These are phyloP conservation scores for Apodemus speciosus DNA, from an alignment of 2,113 vertebrate genomes.

Conservation along the genomic window DNA sequence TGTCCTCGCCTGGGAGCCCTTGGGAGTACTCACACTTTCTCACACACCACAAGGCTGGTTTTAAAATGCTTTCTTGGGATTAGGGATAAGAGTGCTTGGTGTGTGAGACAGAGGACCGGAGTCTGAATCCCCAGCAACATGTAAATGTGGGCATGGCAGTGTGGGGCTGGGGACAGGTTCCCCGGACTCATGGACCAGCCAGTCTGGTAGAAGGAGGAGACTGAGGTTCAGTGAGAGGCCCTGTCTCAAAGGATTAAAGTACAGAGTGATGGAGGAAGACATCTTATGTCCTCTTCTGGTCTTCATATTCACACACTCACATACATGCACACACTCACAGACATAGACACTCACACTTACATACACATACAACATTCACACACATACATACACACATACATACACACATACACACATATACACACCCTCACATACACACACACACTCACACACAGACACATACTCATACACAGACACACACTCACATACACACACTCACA, in stretches of 20 bases:
- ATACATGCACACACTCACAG: not conserved
- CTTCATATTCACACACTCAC: not conserved
- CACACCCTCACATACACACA: rapidly evolving
- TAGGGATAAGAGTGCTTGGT: no score
- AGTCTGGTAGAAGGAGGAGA: not conserved
- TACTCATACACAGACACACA: not conserved
- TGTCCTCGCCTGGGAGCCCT: not conserved
- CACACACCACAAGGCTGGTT: not conserved
- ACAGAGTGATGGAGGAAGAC: not conserved
- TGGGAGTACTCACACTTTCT: not conserved
- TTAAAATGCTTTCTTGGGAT: not conserved
- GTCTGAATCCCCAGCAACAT: no score
- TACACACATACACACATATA: not conserved
- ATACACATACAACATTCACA: not conserved
- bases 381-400: not conserved
- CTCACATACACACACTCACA: not conserved
- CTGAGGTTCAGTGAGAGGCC: no score
- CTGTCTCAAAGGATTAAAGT: not conserved
- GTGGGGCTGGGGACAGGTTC: not conserved
- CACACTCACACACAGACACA: not conserved
- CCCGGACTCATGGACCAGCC: no score
- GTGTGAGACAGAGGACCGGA: not conserved
- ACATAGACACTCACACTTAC: not conserved
- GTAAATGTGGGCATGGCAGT: no score
- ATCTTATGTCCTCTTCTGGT: not conserved